These are phyloP conservation scores for Drosophila sechellia DNA, from an alignment of 1,140 invertebrate species.

Conservation along the genomic window DNA sequence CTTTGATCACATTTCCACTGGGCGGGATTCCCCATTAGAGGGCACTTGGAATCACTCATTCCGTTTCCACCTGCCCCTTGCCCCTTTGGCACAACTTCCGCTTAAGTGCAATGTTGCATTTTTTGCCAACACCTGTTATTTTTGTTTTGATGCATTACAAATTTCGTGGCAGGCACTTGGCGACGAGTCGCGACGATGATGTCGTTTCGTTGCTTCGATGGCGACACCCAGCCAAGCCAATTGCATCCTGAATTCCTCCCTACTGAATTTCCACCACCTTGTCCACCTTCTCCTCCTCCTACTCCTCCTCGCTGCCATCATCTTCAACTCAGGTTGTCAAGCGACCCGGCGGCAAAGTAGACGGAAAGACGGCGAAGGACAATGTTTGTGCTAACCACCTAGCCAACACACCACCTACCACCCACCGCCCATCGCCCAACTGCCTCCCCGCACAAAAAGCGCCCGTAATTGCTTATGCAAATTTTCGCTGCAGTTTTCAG, in stretches of 20 bases:
- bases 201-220: constrained; percentile 1
- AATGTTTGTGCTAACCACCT: constrained; percentile 5
- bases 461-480: constrained; percentile 15
- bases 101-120: constrained; percentile 12
- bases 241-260: not conserved
- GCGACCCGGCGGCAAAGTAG: constrained; percentile 2
- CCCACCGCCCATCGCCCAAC: not conserved
- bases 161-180: constrained; percentile 10
- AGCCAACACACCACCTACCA: not conserved
- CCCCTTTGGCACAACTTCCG: not conserved
- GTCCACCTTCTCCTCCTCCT: too few species aligned
- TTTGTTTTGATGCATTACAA: constrained; percentile 13
- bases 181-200: constrained; percentile 2
- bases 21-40: not conserved
- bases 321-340: not conserved
- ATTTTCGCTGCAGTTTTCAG: constrained; percentile 9
- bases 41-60: constrained; percentile 1
- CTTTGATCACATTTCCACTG: not conserved
- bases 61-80: not conserved
- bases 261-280: too few species aligned
- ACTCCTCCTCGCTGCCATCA: too few species aligned
- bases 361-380: constrained; percentile 2
- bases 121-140: constrained; percentile 10
- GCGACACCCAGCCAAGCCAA: constrained; percentile 7
- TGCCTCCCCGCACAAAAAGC: constrained; percentile 1